phyloP scores from a whole-genome alignment of 2,888 invertebrate genomes.

The Chalcosyrphus nemorum region DNA sequence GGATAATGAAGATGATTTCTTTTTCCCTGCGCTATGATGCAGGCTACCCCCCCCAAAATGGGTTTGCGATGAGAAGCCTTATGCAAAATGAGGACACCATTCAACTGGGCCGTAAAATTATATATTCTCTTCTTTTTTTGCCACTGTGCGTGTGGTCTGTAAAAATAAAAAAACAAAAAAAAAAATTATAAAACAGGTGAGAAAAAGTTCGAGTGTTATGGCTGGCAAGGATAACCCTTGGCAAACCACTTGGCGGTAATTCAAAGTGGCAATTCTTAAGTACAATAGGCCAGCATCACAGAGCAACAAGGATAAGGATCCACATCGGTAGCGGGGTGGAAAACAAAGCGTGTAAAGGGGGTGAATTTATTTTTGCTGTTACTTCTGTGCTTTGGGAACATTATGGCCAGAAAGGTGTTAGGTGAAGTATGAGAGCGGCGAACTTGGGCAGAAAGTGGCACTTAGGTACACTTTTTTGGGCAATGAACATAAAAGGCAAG shows the following conservation, averaged over 20 bases:
- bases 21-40: no score
- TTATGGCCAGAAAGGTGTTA: slow-evolving; percentile 57
- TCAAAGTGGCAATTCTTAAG: slow-evolving; percentile 68
- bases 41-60: neutral
- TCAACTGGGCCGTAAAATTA: slow-evolving; percentile 50
- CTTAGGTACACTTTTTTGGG: slow-evolving; percentile 46
- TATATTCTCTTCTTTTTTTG: slow-evolving; percentile 1
- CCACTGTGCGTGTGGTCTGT: neutral
- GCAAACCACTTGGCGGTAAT: slow-evolving; percentile 72
- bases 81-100: slow-evolving; percentile 55
- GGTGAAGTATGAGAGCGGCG: slow-evolving; percentile 47
- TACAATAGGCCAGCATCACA: slow-evolving; percentile 61
- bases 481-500: slow-evolving; percentile 29
- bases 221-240: slow-evolving; percentile 61
- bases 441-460: slow-evolving; percentile 24
- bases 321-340: no score
- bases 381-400: slow-evolving; percentile 27
- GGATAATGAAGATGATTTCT: slow-evolving; percentile 49
- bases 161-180: slow-evolving; percentile 5
- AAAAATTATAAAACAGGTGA: slow-evolving; percentile 11
- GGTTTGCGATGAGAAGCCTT: neutral
- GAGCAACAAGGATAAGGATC: slow-evolving; percentile 4
- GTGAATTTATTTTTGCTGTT: slow-evolving; percentile 30
- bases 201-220: slow-evolving; percentile 46
- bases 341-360: neutral